Evolutionary conservation across 23 tunicate species (phyloP).

Genomic region (Styela plicata): DNA sequence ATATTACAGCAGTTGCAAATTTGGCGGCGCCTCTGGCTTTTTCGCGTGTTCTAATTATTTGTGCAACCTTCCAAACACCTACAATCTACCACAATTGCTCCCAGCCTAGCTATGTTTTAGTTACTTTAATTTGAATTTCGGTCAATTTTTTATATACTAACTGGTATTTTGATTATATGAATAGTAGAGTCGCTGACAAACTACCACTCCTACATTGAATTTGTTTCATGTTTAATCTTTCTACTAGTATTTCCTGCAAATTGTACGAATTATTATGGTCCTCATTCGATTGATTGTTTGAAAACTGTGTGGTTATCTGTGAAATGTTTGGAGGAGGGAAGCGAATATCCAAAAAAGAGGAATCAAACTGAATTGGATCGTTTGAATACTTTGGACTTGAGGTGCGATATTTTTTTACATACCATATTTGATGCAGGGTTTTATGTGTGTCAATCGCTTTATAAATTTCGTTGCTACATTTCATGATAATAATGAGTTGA

Average conservation of each 20-base stretch:
- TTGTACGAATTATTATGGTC: neutral
- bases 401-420: neutral
- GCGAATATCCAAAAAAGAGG: neutral
- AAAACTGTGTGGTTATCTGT: neutral
- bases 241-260: neutral
- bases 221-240: neutral
- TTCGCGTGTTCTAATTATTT: too few species aligned
- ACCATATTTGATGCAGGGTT: too few species aligned
- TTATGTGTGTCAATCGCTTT: too few species aligned
- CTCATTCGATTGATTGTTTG: constrained; percentile 18
- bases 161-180: neutral
- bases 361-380: neutral
- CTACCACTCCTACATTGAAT: neutral
- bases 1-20: too few species aligned
- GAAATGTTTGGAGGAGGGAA: neutral
- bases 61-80: neutral
- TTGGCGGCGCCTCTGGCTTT: too few species aligned
- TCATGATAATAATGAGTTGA: too few species aligned
- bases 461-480: neutral
- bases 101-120: too few species aligned
- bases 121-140: neutral
- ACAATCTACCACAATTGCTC: too few species aligned
- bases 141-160: too few species aligned
- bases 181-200: neutral
- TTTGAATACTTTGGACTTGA: neutral